phyloP scores from a whole-genome alignment of 2,797 vertebrate species.

The Dendrocincla tyrannina region DNA sequence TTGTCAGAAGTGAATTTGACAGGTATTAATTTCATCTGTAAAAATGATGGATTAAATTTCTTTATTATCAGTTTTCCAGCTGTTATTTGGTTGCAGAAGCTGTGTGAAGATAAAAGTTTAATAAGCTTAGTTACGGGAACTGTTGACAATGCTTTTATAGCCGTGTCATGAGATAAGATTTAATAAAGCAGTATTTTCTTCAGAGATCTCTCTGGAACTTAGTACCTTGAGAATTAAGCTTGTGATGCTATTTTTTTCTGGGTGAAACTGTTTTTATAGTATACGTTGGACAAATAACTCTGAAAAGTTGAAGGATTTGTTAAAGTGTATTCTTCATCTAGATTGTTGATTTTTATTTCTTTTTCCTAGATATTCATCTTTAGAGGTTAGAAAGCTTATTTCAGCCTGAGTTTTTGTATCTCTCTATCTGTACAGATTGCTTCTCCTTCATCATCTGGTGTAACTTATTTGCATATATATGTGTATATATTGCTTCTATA shows the following conservation, averaged over 20 bases:
- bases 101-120: slow-evolving; percentile 76
- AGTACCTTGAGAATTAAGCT: slow-evolving; percentile 24
- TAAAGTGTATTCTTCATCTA: neutral
- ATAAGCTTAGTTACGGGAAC: slow-evolving; percentile 79
- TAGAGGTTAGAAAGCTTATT: neutral
- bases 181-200: slow-evolving; percentile 78
- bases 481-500: neutral
- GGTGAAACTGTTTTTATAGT: neutral
- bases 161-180: slow-evolving; percentile 78
- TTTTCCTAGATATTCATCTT: neutral
- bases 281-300: neutral
- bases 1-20: slow-evolving; percentile 82
- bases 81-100: slow-evolving; percentile 74
- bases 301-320: neutral
- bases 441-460: neutral
- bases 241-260: neutral
- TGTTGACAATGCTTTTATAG: slow-evolving; percentile 71
- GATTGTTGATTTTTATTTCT: fast-evolving
- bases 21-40: slow-evolving; percentile 86
- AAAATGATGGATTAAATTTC: slow-evolving; percentile 84
- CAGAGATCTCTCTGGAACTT: slow-evolving; percentile 60
- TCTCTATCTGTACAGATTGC: neutral
- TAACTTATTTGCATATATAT: neutral
- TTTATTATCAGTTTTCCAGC: slow-evolving; percentile 77
- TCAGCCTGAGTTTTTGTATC: neutral